These are phyloP conservation scores for Sebastes diaconus DNA, from an alignment of 2,797 vertebrate genomes.

Conservation along the genomic window DNA sequence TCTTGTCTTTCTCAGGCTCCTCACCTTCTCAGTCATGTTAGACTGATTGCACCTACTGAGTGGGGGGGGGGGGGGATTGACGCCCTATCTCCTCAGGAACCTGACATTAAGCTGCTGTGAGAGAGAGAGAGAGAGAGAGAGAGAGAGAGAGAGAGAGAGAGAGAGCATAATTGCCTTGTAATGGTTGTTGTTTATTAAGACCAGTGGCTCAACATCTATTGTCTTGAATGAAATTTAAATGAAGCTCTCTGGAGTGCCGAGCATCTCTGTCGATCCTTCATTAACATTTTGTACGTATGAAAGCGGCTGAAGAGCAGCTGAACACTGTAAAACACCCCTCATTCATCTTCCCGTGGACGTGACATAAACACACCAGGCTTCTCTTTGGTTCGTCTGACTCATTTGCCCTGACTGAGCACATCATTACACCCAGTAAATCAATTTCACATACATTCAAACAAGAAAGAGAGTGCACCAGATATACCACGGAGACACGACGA, in stretches of 20 bases:
- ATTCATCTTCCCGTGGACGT: conserved; percentile 21
- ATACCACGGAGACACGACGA: background rate
- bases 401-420: conserved; percentile 23
- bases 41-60: conserved; percentile 1
- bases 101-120: background rate
- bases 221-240: conserved; percentile 1
- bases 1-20: background rate
- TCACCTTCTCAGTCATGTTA: conserved; percentile 4
- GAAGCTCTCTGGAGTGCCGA: background rate
- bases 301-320: background rate
- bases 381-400: conserved; percentile 26
- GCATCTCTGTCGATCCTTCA: background rate
- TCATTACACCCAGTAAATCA: conserved; percentile 38
- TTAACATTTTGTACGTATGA: conserved; percentile 5
- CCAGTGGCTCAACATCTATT: background rate
- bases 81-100: background rate
- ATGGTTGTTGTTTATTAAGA: background rate
- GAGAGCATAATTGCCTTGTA: background rate
- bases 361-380: conserved; percentile 18
- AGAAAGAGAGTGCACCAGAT: conserved; percentile 1
- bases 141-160: background rate
- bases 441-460: conserved; percentile 33
- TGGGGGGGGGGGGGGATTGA: background rate
- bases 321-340: background rate
- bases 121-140: background rate